phyloP scores from a whole-genome alignment of 2,797 vertebrate genomes.

The Melanotaenia parkinsoni region DNA sequence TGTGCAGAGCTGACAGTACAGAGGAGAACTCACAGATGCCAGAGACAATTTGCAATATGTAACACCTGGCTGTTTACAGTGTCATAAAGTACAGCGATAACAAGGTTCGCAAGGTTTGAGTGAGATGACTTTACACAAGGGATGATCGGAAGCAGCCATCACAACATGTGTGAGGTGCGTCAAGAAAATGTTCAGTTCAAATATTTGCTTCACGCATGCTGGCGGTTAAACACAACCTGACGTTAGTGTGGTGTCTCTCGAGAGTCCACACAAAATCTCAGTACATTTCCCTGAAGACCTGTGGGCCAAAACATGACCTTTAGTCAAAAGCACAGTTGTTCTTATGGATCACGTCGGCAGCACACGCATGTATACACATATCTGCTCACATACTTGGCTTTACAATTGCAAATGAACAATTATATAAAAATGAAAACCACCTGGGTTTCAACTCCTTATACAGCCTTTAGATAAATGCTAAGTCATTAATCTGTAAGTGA shows the following conservation, averaged over 20 bases:
- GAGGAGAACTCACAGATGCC: slow-evolving; percentile 30
- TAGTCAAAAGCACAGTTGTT: slow-evolving; percentile 37
- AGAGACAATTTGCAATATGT: slow-evolving; percentile 43
- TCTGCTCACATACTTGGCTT: slow-evolving; percentile 6
- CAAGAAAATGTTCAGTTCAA: slow-evolving; percentile 57
- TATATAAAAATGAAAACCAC: neutral
- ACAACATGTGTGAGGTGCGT: slow-evolving; percentile 50
- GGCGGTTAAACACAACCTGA: slow-evolving; percentile 60
- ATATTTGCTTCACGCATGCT: slow-evolving; percentile 73
- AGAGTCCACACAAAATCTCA: slow-evolving; percentile 50
- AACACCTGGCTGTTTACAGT: slow-evolving; percentile 45
- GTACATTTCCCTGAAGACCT: slow-evolving; percentile 42
- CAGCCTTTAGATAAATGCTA: slow-evolving; percentile 4
- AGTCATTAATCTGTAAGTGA: slow-evolving; percentile 12
- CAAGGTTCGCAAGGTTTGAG: slow-evolving; percentile 6
- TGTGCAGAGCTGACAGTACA: slow-evolving; percentile 27
- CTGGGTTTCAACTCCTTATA: neutral
- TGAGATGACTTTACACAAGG: slow-evolving; percentile 8
- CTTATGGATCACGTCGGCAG: neutral
- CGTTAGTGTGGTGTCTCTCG: slow-evolving; percentile 35
- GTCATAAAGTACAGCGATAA: slow-evolving; percentile 16
- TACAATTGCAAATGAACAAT: slow-evolving; percentile 1
- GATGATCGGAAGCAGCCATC: slow-evolving; percentile 32
- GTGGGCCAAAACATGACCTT: slow-evolving; percentile 44
- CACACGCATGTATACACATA: neutral